A percentile compares a stretch with the other conserved stretches of the same genome.
Evolutionary conservation across 1,140 invertebrate species (phyloP).

Genomic region (Lordiphosa mommai): DNA sequence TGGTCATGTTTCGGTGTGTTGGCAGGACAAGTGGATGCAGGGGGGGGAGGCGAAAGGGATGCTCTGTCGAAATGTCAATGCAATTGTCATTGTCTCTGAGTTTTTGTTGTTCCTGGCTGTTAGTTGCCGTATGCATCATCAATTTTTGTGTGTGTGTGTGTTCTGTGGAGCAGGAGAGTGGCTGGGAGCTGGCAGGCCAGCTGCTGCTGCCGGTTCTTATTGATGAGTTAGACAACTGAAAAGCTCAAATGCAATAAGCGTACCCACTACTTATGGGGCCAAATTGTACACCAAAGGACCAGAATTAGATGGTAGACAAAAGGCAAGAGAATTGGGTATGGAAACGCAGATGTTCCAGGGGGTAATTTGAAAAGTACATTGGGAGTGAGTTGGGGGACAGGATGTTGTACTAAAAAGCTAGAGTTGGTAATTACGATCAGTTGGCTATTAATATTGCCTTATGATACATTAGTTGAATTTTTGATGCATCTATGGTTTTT

Average conservation of each 20-base stretch:
- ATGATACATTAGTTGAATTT: too few relatives aligned
- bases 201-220: conserved; percentile 44
- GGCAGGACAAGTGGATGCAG: conserved; percentile 18
- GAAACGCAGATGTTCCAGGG: background rate
- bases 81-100: conserved; percentile 57
- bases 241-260: conserved; percentile 63
- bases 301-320: background rate
- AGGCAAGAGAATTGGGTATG: background rate
- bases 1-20: conserved; percentile 72
- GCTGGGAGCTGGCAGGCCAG: conserved; percentile 6
- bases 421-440: background rate
- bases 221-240: conserved; percentile 50
- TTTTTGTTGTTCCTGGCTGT: conserved; percentile 25
- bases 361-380: background rate
- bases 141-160: conserved; percentile 39
- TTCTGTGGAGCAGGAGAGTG: conserved; percentile 10
- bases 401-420: background rate
- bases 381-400: too few relatives aligned
- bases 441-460: conserved; percentile 11
- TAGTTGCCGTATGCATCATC: conserved; percentile 71
- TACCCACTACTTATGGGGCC: conserved; percentile 37
- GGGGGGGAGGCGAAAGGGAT: conserved; percentile 2
- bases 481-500: too few relatives aligned
- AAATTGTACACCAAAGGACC: background rate
- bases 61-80: conserved; percentile 68